A percentile compares a stretch with the other conserved stretches of the same genome.
Conservation (phyloP, 2,888 invertebrate species). For the Psococerastis gibbosa region DNA sequence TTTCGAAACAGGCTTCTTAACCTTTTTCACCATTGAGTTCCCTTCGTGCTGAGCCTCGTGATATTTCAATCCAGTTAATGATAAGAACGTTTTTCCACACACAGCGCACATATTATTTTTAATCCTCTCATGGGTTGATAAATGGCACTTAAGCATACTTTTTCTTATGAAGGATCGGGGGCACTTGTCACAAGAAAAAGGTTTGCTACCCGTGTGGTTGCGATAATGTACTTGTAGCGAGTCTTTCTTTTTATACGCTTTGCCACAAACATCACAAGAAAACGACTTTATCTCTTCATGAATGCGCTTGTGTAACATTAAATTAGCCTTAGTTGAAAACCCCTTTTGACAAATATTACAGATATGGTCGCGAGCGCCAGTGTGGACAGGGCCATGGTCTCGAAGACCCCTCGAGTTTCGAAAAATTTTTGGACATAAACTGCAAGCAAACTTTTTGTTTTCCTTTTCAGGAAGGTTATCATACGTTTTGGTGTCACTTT, state of each 20-base stretch:
- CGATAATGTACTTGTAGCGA: slow-evolving; percentile 1
- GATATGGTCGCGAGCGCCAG: background rate
- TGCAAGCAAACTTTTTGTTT: too few relatives aligned
- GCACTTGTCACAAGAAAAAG: background rate
- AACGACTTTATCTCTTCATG: background rate
- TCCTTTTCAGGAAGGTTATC: too few relatives aligned
- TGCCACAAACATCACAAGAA: background rate
- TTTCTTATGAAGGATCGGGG: background rate
- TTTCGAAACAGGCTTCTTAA: background rate
- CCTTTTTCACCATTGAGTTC: background rate
- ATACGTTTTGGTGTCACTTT: too few relatives aligned
- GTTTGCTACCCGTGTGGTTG: slow-evolving; percentile 2
- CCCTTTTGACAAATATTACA: slow-evolving; percentile 6
- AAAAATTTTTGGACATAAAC: background rate
- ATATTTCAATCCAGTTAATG: background rate
- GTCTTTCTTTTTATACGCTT: slow-evolving; percentile 5
- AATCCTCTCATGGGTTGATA: background rate
- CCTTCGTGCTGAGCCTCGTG: background rate
- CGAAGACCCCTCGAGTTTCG: background rate
- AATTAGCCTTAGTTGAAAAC: background rate
- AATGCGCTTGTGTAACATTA: slow-evolving; percentile 2
- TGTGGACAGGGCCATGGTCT: slow-evolving; percentile 6
- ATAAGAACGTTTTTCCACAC: slow-evolving; percentile 1
- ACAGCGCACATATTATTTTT: slow-evolving; percentile 5
- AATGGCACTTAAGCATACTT: background rate